Evolutionary conservation across 2,888 invertebrate species (phyloP).

Genomic region (Ophion ventricosus): DNA sequence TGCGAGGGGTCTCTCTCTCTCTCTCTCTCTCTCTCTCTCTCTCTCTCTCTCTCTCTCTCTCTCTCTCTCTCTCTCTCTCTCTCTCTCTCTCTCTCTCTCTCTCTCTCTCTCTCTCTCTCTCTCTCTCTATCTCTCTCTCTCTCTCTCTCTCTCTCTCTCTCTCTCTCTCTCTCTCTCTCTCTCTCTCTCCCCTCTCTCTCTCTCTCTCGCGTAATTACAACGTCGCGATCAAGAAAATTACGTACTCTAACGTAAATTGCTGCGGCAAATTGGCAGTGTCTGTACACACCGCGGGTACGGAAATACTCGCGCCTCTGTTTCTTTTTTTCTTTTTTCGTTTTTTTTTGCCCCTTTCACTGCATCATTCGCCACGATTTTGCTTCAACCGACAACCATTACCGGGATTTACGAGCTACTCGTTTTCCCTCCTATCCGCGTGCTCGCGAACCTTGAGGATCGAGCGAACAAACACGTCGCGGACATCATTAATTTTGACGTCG

Average conservation of each 20-base stretch:
- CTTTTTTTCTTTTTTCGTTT: background rate
- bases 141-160: background rate
- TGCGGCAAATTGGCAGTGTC: slow-evolving; percentile 17
- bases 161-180: background rate
- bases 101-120: background rate
- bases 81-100: background rate
- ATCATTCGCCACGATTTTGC: slow-evolving; percentile 44
- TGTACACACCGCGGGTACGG: background rate
- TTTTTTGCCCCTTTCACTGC: slow-evolving; percentile 3
- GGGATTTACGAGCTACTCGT: slow-evolving; percentile 32
- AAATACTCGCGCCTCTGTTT: background rate
- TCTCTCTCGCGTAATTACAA: slow-evolving; percentile 43
- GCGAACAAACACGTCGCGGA: background rate
- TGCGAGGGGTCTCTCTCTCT: background rate
- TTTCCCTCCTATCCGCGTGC: background rate
- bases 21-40: background rate
- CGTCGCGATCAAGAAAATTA: slow-evolving; percentile 60
- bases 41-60: background rate
- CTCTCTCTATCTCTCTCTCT: background rate
- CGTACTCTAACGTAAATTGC: slow-evolving; percentile 27
- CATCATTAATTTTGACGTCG: slow-evolving; percentile 28
- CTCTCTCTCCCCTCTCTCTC: background rate
- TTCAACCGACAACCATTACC: slow-evolving; percentile 44
- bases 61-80: background rate
- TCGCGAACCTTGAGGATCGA: slow-evolving; percentile 1